These are phyloP conservation scores for Dryobotodes eremita DNA, from an alignment of 2,888 invertebrate species.

Conservation along the genomic window DNA sequence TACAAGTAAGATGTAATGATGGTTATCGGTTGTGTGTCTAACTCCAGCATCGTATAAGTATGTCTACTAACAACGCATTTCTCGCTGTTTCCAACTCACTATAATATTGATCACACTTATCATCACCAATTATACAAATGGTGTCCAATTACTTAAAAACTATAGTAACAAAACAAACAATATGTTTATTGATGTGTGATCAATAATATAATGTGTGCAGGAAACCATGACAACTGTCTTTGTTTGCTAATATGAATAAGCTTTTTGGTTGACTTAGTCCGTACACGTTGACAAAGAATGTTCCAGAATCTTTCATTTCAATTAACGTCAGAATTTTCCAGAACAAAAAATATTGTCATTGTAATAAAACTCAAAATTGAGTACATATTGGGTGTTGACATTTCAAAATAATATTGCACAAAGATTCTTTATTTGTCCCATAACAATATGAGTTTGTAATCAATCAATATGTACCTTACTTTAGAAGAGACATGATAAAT, in stretches of 20 bases:
- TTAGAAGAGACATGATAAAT: neutral
- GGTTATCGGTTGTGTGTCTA: neutral
- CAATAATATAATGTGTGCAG: slow-evolving; percentile 49
- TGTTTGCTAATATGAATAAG: slow-evolving; percentile 18
- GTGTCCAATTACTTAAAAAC: slow-evolving; percentile 18
- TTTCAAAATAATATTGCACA: slow-evolving; percentile 20
- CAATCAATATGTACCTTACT: neutral
- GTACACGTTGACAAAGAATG: neutral
- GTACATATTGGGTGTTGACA: slow-evolving; percentile 42
- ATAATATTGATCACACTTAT: slow-evolving; percentile 4
- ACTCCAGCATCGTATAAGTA: slow-evolving; percentile 3
- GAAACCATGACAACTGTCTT: slow-evolving; percentile 42
- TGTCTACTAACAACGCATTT: slow-evolving; percentile 24
- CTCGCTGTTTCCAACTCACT: neutral
- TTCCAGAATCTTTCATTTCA: neutral
- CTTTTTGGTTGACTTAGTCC: slow-evolving; percentile 45
- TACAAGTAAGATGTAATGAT: neutral
- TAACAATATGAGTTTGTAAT: neutral
- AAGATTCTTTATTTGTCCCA: slow-evolving; percentile 5
- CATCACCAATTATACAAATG: neutral
- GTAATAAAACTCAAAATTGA: neutral
- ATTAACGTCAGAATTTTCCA: neutral
- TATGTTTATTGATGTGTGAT: slow-evolving; percentile 21
- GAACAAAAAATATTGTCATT: neutral
- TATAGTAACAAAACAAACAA: slow-evolving; percentile 19